phyloP scores from a whole-genome alignment of 2,888 invertebrate species.

The Ariolimax columbianus region DNA sequence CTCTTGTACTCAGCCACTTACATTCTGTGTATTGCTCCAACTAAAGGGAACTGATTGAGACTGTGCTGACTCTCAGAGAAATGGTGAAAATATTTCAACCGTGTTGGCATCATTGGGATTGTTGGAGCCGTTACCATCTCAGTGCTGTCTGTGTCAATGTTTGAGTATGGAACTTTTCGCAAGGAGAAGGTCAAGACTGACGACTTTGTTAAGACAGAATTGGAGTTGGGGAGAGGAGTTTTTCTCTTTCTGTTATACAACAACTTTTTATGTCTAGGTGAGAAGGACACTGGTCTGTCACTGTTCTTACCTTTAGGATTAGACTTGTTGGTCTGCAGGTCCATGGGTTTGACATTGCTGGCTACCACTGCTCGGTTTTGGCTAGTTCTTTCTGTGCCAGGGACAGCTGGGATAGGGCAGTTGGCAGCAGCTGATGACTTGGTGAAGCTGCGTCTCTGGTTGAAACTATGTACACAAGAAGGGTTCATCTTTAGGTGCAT shows the following conservation, averaged over 20 bases:
- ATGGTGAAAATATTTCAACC: conserved; percentile 65
- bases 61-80: conserved; percentile 60
- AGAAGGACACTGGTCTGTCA: conserved; percentile 55
- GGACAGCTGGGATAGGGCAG: conserved; percentile 63
- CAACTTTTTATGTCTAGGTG: conserved; percentile 49
- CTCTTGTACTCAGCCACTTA: not conserved
- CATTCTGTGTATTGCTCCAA: conserved; percentile 40
- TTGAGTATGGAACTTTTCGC: conserved; percentile 68
- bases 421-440: conserved; percentile 70
- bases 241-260: conserved; percentile 33
- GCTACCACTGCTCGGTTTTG: conserved; percentile 61
- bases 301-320: conserved; percentile 67
- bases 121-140: conserved; percentile 53
- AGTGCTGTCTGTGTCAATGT: conserved; percentile 62
- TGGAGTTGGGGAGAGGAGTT: conserved; percentile 44
- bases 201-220: conserved; percentile 40
- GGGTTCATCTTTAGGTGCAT: conserved; percentile 23
- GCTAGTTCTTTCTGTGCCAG: conserved; percentile 48
- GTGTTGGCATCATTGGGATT: conserved; percentile 57
- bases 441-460: conserved; percentile 62
- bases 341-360: conserved; percentile 70
- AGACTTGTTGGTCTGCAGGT: conserved; percentile 66
- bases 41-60: conserved; percentile 55
- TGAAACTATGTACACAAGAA: conserved; percentile 29
- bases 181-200: conserved; percentile 61